These are phyloP conservation scores for Leptobrachium leishanense DNA, from an alignment of 2,113 vertebrate genomes.

Conservation along the genomic window DNA sequence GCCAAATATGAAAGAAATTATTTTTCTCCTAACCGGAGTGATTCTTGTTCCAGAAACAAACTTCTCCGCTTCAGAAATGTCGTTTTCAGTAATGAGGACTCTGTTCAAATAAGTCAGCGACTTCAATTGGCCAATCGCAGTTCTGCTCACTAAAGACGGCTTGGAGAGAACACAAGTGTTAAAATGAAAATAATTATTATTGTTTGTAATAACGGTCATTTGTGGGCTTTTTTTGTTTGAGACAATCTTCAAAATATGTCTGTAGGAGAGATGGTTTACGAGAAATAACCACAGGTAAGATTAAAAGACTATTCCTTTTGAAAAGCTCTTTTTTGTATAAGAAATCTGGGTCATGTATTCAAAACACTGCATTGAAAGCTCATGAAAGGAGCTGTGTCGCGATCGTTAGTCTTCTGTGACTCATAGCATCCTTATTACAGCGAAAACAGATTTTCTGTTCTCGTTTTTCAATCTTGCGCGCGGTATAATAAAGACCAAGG, in stretches of 20 bases:
- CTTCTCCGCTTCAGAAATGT: conserved; percentile 60
- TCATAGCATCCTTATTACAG: conserved; percentile 38
- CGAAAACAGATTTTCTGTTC: conserved; percentile 25
- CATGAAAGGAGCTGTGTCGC: conserved; percentile 19
- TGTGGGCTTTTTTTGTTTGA: too few relatives aligned
- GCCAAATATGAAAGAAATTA: too few relatives aligned
- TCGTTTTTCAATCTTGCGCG: conserved; percentile 8
- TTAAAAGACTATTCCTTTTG: conserved; percentile 12
- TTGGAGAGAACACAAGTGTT: conserved; percentile 51
- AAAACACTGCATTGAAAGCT: conserved; percentile 26
- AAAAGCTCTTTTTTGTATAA: neutral
- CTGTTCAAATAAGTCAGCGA: conserved; percentile 71
- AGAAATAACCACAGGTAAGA: conserved; percentile 30
- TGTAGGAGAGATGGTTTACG: conserved; percentile 28
- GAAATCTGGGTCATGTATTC: conserved; percentile 41
- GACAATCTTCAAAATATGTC: too few relatives aligned
- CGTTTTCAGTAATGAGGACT: conserved; percentile 68
- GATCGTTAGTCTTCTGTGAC: conserved; percentile 19
- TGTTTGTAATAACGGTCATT: too few relatives aligned
- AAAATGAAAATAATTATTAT: too few relatives aligned
- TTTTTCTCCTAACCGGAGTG: conserved; percentile 64
- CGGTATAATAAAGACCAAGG: conserved; percentile 9
- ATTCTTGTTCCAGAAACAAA: conserved; percentile 66
- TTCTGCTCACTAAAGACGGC: conserved; percentile 66
- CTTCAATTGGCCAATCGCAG: conserved; percentile 67